A percentile compares a stretch with the other conserved stretches of the same genome.
Evolutionary conservation across 2,113 vertebrate genomes (phyloP).

Genomic region (Pterocles gutturalis): DNA sequence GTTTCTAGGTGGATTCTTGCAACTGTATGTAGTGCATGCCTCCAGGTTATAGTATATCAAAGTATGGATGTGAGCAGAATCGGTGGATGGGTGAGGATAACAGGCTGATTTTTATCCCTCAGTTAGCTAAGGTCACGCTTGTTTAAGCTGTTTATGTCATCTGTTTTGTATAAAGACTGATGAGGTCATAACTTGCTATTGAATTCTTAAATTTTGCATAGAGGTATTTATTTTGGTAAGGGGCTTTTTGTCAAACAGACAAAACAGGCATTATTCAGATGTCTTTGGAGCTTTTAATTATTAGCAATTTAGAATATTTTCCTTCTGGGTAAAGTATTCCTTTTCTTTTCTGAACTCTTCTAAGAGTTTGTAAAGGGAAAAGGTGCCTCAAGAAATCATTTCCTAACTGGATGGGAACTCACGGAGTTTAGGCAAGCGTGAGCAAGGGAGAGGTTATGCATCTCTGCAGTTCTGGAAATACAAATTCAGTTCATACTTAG

Average conservation of each 20-base stretch:
- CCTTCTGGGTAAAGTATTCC: neutral
- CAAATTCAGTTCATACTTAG: neutral
- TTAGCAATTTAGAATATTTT: neutral
- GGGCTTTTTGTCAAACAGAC: neutral
- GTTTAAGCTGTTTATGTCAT: neutral
- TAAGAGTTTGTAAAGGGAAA: neutral
- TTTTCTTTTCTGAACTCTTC: neutral
- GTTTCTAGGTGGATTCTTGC: neutral
- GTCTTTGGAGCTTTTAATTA: neutral
- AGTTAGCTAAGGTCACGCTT: neutral
- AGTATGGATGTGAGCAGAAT: neutral
- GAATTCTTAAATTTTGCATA: neutral
- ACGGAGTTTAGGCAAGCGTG: neutral
- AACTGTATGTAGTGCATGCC: neutral
- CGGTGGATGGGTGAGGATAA: neutral
- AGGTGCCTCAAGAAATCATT: neutral
- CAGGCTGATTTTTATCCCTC: neutral
- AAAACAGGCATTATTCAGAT: neutral
- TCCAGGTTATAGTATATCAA: neutral
- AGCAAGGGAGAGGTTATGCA: neutral
- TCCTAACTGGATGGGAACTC: neutral
- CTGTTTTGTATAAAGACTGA: neutral
- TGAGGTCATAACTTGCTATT: neutral
- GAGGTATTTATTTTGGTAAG: neutral
- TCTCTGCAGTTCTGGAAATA: neutral